These are phyloP conservation scores for Pseudopleuronectes americanus DNA, from an alignment of 2,797 vertebrate genomes.

Conservation along the genomic window DNA sequence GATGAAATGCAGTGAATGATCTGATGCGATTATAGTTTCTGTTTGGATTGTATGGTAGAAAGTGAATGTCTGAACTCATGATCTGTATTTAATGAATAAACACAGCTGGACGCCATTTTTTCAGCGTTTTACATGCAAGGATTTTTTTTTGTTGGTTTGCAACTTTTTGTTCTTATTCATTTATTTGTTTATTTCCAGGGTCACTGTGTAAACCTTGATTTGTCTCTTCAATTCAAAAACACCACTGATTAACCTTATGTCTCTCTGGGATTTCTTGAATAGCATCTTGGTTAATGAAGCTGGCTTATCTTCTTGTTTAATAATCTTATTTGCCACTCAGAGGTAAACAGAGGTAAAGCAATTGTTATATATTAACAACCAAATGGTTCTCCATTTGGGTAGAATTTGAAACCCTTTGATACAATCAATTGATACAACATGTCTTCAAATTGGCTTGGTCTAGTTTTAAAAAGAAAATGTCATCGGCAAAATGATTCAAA, in stretches of 20 bases:
- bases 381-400: neutral
- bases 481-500: neutral
- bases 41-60: constrained; percentile 11
- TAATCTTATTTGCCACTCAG: constrained; percentile 45
- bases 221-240: constrained; percentile 35
- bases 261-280: constrained; percentile 28
- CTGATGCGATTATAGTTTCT: constrained; percentile 44
- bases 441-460: too few relatives aligned
- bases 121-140: neutral
- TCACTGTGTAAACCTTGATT: neutral
- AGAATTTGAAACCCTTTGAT: neutral
- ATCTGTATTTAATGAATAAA: constrained; percentile 3
- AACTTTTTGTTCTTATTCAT: neutral
- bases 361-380: constrained; percentile 27
- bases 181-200: neutral
- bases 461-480: neutral
- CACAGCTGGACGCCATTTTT: too few relatives aligned
- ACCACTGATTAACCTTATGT: constrained; percentile 31
- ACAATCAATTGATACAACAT: neutral
- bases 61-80: neutral
- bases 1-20: constrained; percentile 34
- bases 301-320: constrained; percentile 47
- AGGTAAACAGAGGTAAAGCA: constrained; percentile 22
- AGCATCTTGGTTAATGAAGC: constrained; percentile 25
- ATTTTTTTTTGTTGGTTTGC: neutral